A percentile compares a stretch with the other conserved stretches of the same genome.
Conservation (phyloP, 2,888 invertebrate genomes). For the Caradrina kadenii region DNA sequence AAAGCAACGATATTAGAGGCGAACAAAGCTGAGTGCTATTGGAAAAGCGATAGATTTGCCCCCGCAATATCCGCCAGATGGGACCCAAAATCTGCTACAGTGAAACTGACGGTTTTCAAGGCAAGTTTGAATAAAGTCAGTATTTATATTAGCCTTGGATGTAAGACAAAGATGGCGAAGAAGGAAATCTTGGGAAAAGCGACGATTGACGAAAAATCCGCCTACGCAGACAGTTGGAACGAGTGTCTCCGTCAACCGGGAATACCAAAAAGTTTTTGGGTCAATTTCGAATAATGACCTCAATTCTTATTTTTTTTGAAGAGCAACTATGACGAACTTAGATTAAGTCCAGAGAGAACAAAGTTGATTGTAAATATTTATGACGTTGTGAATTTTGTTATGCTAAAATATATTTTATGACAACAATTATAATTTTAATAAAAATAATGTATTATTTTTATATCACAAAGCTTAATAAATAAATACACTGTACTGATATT, state of each 20-base stretch:
- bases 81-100: conserved; percentile 92
- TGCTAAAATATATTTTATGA: conserved; percentile 53
- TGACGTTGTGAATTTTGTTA: conserved; percentile 62
- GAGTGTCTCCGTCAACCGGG: conserved; percentile 90
- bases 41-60: conserved; percentile 94
- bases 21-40: conserved; percentile 90
- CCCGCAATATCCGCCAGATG: conserved; percentile 95
- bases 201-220: conserved; percentile 91
- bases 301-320: conserved; percentile 24
- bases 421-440: conserved; percentile 48
- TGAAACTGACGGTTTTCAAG: conserved; percentile 91
- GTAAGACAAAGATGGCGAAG: conserved; percentile 92
- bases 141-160: conserved; percentile 92
- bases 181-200: conserved; percentile 93
- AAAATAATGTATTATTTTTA: conserved; percentile 51
- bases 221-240: conserved; percentile 91
- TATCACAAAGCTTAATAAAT: conserved; percentile 60
- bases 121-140: conserved; percentile 91
- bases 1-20: conserved; percentile 94
- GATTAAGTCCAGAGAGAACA: conserved; percentile 39
- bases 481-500: conserved; percentile 59
- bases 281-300: conserved; percentile 87
- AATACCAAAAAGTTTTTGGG: conserved; percentile 90
- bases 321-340: conserved; percentile 63
- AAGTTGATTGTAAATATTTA: conserved; percentile 46